Evolutionary conservation across 2,797 vertebrate species (phyloP), one percentile per base, ranked within the genome.

Genomic region (Gastrophryne carolinensis): DNA sequence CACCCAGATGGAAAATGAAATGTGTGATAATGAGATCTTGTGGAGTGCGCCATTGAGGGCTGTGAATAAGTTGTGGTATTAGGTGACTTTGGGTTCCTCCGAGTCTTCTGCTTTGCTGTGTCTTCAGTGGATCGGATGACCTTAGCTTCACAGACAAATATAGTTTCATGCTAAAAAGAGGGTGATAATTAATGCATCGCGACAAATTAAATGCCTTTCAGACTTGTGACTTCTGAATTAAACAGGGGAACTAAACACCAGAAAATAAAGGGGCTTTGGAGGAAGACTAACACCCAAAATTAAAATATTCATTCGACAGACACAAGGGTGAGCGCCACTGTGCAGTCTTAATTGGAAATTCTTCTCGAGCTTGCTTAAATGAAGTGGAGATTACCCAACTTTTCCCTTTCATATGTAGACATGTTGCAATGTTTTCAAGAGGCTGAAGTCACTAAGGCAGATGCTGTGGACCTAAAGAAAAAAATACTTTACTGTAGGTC

Each of bases 1-100:
- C 26, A 61, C 74, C 66, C 26, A 70, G 49, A 71, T 57, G 67
- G 74, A 70, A 77, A 77, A 71, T 64, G 17, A 71, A 57, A 71
- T 63, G 50, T 77, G 53, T 64, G 50, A 77, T 77, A 71, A 64
- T 60, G 12, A 21, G 19, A 32, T 13, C 50, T 62, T 56, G 62
- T 47, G 47, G 57, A 44, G 65, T 30, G 17, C 66, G 32, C 50
- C 37, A 57, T 50, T 64, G 74, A 19, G 71, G 23, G 19, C 50
- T 37, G 44, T 77, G 56, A 77, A 77, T 77, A 71, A 71, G 60
- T 76, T 70, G 71, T 67, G 63, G 62, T 44, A 35, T 57, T 57
- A 26, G 67, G 58, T 71, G 74, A 57, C 67, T 64, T 37, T 68
- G 53, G 54, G 30, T 32, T 56, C 35, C 50, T 64, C 35, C 24